These are phyloP conservation scores for Epinephelus fuscoguttatus DNA, from an alignment of 2,113 vertebrate genomes.

Conservation along the genomic window DNA sequence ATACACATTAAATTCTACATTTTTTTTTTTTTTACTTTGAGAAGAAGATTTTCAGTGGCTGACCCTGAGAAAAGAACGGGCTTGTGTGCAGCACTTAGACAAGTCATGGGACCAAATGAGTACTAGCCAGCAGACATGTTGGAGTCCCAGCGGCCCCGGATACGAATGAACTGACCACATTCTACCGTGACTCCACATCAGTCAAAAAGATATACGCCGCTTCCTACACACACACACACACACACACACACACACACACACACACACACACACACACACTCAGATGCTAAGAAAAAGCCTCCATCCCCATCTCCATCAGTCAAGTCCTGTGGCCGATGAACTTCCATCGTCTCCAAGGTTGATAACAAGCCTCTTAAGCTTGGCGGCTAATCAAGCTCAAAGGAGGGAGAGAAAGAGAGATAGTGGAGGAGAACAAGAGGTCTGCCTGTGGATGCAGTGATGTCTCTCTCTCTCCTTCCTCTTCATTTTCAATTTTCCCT, in stretches of 20 bases:
- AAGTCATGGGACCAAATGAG: constrained; percentile 27
- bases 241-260: constrained; percentile 48
- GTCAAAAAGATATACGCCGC: constrained; percentile 73
- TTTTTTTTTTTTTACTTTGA: not conserved
- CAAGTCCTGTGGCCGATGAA: constrained; percentile 69
- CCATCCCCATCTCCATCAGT: constrained; percentile 69
- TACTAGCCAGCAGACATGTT: constrained; percentile 68
- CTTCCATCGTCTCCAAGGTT: constrained; percentile 77
- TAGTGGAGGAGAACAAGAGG: constrained; percentile 68
- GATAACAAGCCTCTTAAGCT: constrained; percentile 80
- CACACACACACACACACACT: constrained; percentile 49
- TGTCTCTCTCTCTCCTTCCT: constrained; percentile 47
- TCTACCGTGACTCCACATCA: constrained; percentile 75
- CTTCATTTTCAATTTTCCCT: constrained; percentile 79
- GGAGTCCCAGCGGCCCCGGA: constrained; percentile 66
- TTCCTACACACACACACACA: constrained; percentile 57
- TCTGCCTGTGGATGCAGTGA: constrained; percentile 63
- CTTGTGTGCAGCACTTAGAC: not conserved
- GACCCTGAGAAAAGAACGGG: not conserved
- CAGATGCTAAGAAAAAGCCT: constrained; percentile 28
- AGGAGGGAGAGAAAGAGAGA: constrained; percentile 69
- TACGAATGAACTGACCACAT: constrained; percentile 67
- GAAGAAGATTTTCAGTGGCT: not conserved
- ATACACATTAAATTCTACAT: not conserved
- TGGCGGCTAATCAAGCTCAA: constrained; percentile 79